Evolutionary conservation across 2,888 invertebrate genomes (phyloP).

Genomic region (Oligia fasciuncula): DNA sequence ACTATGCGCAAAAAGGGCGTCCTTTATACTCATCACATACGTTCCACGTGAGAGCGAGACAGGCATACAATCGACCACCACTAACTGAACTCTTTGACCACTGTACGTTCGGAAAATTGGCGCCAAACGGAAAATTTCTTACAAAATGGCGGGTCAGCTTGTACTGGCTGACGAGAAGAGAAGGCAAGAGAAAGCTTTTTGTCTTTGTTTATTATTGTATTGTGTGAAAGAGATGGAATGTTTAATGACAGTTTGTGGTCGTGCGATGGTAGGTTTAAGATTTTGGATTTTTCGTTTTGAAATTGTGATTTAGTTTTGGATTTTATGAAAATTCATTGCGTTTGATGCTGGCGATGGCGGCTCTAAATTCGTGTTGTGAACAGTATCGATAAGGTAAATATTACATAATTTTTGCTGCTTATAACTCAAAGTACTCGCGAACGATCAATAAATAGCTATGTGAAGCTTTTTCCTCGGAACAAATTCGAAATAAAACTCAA

Average conservation of each 20-base stretch:
- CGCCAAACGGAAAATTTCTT: conserved; percentile 20
- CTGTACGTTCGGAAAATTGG: conserved; percentile 33
- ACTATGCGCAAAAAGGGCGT: conserved; percentile 89
- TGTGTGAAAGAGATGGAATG: conserved; percentile 75
- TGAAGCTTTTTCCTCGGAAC: neutral
- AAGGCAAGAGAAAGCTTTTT: conserved; percentile 75
- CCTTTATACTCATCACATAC: conserved; percentile 87
- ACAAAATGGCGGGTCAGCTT: conserved; percentile 28
- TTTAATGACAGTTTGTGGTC: conserved; percentile 71
- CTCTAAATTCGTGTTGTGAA: no score
- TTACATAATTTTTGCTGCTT: neutral
- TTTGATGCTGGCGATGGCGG: neutral
- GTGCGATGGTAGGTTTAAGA: conserved; percentile 67
- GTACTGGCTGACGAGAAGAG: conserved; percentile 62
- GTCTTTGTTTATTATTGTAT: conserved; percentile 81
- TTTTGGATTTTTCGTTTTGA: conserved; percentile 51
- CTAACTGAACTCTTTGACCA: conserved; percentile 57
- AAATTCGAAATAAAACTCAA: neutral
- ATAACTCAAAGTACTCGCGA: neutral
- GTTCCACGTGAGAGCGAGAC: conserved; percentile 81
- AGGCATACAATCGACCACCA: conserved; percentile 47
- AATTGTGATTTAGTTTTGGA: conserved; percentile 18
- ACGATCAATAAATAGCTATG: neutral
- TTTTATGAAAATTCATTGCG: conserved; percentile 16
- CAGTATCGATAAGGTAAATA: no score